A percentile compares a stretch with the other conserved stretches of the same genome.
These are phyloP conservation scores for Synergus laeviventris DNA, from an alignment of 2,888 invertebrate species.

Conservation along the genomic window DNA sequence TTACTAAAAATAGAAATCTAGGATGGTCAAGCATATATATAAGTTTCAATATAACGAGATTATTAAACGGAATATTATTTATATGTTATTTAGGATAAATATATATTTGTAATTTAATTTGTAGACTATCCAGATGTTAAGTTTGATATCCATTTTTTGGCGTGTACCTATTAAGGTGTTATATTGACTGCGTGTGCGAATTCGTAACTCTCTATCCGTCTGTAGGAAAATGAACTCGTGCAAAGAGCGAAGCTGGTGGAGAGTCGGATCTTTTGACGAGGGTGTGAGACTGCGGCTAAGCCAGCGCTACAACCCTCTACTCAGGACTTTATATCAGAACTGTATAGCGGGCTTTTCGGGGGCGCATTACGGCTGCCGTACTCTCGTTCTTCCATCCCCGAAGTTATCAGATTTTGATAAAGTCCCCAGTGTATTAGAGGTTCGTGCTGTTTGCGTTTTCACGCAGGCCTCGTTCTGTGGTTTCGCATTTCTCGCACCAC, in stretches of 20 bases:
- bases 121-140: no score
- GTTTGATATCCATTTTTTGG: no score
- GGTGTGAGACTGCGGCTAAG: slow-evolving; percentile 30
- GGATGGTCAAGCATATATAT: no score
- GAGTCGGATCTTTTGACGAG: background rate
- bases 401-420: slow-evolving; percentile 60
- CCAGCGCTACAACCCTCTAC: slow-evolving; percentile 23
- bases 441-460: slow-evolving; percentile 63
- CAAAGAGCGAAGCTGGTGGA: background rate
- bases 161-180: no score
- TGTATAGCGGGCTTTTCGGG: slow-evolving; percentile 43
- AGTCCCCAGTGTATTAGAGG: slow-evolving; percentile 63
- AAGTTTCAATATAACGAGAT: no score
- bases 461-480: slow-evolving; percentile 57
- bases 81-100: no score
- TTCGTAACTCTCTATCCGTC: background rate
- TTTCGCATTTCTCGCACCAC: slow-evolving; percentile 27
- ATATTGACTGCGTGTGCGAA: no score
- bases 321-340: slow-evolving; percentile 6
- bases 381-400: slow-evolving; percentile 49
- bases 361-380: slow-evolving; percentile 32
- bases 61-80: no score
- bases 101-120: no score
- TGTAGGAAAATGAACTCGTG: background rate
- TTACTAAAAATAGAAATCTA: no score